Evolutionary conservation across 2,888 invertebrate species (phyloP).

Genomic region (Boloria euphrosyne): DNA sequence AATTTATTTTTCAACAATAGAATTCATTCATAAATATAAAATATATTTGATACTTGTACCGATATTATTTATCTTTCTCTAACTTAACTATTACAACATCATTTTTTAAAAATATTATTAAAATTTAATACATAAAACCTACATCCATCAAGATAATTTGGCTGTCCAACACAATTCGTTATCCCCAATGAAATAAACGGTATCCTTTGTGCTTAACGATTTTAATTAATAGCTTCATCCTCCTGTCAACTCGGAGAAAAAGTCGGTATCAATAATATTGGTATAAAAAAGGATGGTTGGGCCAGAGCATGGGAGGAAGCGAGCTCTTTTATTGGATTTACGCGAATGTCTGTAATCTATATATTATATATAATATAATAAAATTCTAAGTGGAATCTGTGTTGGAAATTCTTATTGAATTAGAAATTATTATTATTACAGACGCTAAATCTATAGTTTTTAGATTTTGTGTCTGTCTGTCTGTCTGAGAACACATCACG

Average conservation of each 20-base stretch:
- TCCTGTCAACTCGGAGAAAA: conserved; percentile 38
- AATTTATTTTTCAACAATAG: too few relatives aligned
- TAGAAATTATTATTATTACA: too few relatives aligned
- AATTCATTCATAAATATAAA: too few relatives aligned
- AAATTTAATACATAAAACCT: conserved; percentile 16
- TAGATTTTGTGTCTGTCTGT: too few relatives aligned
- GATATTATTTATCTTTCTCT: neutral
- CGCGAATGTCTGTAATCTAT: too few relatives aligned
- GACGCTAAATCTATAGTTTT: too few relatives aligned
- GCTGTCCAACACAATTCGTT: conserved; percentile 30
- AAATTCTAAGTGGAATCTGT: too few relatives aligned
- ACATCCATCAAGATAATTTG: conserved; percentile 35
- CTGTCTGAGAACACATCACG: too few relatives aligned
- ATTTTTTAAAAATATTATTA: neutral
- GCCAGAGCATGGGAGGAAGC: neutral
- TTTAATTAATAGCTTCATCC: conserved; percentile 43
- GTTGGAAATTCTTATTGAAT: too few relatives aligned
- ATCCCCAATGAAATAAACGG: conserved; percentile 31
- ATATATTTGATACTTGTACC: too few relatives aligned
- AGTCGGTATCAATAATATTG: conserved; percentile 42
- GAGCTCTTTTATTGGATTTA: neutral
- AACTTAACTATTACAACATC: neutral
- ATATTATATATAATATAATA: too few relatives aligned
- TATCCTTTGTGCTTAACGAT: conserved; percentile 34
- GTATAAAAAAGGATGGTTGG: conserved; percentile 9